Percentiles rank a stretch among this genome's conserved stretches.
Conservation (phyloP, 1,140 invertebrate genomes). For the Trissolcus basalis region DNA sequence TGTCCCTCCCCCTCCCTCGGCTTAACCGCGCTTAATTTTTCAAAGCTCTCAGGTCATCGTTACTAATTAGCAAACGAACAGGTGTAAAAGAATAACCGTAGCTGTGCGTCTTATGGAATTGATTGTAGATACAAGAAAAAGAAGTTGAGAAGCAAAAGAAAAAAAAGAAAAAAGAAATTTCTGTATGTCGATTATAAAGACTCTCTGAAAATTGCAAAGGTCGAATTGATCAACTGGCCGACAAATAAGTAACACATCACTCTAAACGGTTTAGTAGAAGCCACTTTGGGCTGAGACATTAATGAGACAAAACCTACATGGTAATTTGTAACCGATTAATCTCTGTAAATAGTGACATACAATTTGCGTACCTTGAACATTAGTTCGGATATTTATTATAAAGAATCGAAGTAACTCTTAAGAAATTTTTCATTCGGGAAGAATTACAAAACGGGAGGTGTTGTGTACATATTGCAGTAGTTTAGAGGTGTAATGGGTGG, state of each 20-base stretch:
- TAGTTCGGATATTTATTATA: conserved; percentile 49
- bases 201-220: too few species aligned
- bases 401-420: conserved; percentile 21
- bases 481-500: conserved; percentile 21
- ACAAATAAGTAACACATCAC: neutral
- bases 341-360: conserved; percentile 59
- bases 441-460: conserved; percentile 37
- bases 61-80: conserved; percentile 22
- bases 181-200: too few species aligned
- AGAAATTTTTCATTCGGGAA: conserved; percentile 15
- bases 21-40: conserved; percentile 19
- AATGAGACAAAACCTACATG: conserved; percentile 16
- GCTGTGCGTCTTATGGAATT: conserved; percentile 43
- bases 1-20: too few species aligned
- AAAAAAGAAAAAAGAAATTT: conserved; percentile 4
- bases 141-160: too few species aligned
- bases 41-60: conserved; percentile 36
- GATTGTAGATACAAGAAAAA: conserved; percentile 30
- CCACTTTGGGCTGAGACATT: conserved; percentile 23
- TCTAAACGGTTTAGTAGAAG: conserved; percentile 25
- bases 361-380: conserved; percentile 69
- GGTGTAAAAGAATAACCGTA: conserved; percentile 17
- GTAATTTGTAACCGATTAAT: conserved; percentile 20
- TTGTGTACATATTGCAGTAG: conserved; percentile 42
- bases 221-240: conserved; percentile 4